These are phyloP conservation scores for Schizothorax lantsangensis DNA, from an alignment of 2,797 vertebrate genomes.

Conservation along the genomic window DNA sequence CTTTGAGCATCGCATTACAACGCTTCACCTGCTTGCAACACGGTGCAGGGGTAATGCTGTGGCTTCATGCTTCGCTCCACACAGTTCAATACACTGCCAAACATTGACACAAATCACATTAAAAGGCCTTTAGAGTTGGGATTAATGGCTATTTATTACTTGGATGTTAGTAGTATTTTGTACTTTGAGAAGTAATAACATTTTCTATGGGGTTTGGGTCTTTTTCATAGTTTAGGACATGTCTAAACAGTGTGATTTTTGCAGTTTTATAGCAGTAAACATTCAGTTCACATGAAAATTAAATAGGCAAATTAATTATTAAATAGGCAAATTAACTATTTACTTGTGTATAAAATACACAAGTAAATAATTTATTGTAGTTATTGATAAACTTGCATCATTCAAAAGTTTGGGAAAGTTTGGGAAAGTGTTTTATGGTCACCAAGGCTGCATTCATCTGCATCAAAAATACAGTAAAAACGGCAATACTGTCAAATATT, in stretches of 20 bases:
- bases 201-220: not conserved
- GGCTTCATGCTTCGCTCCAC: not conserved
- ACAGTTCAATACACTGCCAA: not conserved
- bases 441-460: not conserved
- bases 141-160: constrained; percentile 5
- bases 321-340: no score
- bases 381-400: not conserved
- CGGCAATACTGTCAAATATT: not conserved
- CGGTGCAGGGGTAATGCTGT: not conserved
- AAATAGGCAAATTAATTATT: not conserved
- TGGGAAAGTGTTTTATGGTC: not conserved
- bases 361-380: not conserved
- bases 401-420: not conserved
- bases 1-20: constrained; percentile 22
- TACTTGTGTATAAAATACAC: not conserved
- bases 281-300: not conserved
- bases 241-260: not conserved
- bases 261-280: not conserved
- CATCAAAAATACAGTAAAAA: not conserved
- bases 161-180: not conserved
- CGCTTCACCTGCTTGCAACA: constrained; percentile 11
- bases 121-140: not conserved
- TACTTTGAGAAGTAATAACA: not conserved
- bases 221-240: not conserved
- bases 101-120: constrained; percentile 16